Conservation (phyloP, 1,140 invertebrate species). For the Diabrotica undecimpunctata region DNA sequence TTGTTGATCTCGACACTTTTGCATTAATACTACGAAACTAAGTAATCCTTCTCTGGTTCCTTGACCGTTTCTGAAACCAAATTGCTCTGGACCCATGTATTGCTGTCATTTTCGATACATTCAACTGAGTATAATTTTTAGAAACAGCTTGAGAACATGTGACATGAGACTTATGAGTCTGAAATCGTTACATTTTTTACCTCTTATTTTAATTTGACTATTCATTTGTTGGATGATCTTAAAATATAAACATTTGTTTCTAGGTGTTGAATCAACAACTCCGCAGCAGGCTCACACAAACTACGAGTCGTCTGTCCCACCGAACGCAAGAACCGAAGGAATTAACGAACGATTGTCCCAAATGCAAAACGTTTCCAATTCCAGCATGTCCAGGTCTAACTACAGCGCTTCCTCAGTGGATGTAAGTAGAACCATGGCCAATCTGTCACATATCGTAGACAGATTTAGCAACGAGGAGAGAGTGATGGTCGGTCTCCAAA, state of each 20-base stretch:
- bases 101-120: too few species aligned
- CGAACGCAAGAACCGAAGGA: not conserved
- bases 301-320: not conserved
- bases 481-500: conserved; percentile 48
- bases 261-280: conserved; percentile 7
- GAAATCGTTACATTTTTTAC: too few species aligned
- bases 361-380: conserved; percentile 21
- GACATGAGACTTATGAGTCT: too few species aligned
- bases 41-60: too few species aligned
- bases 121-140: too few species aligned
- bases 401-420: conserved; percentile 35
- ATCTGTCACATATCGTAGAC: conserved; percentile 59
- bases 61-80: too few species aligned
- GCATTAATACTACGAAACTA: too few species aligned
- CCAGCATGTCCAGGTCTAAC: conserved; percentile 27
- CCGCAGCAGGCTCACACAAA: conserved; percentile 19
- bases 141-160: too few species aligned
- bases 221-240: too few species aligned
- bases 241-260: not conserved
- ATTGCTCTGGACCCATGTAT: too few species aligned
- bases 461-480: conserved; percentile 55
- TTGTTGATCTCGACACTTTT: too few species aligned
- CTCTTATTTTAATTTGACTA: too few species aligned
- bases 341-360: conserved; percentile 21
- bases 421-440: conserved; percentile 52